A percentile compares a stretch with the other conserved stretches of the same genome.
Evolutionary conservation across 2,113 vertebrate species (phyloP).

Genomic region (Tylochromis polylepis): DNA sequence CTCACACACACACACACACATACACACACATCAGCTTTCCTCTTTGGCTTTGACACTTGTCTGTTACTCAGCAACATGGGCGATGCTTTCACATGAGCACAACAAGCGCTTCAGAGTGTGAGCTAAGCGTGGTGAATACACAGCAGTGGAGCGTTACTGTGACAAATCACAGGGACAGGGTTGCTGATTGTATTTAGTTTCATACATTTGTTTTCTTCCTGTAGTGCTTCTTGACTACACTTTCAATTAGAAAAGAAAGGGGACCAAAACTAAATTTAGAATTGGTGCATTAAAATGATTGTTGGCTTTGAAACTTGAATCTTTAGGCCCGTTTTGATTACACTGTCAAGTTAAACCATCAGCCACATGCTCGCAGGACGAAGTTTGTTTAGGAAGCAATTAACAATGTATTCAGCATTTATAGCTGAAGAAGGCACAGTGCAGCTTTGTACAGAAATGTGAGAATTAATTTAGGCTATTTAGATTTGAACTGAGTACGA

Average conservation of each 20-base stretch:
- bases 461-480: not conserved
- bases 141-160: not conserved
- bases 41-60: constrained; percentile 27
- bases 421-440: not conserved
- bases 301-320: not conserved
- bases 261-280: not conserved
- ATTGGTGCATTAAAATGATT: not conserved
- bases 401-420: not conserved
- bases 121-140: constrained; percentile 10
- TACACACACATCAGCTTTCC: constrained; percentile 23
- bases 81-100: constrained; percentile 18
- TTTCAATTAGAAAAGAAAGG: not conserved
- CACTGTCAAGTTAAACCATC: not conserved
- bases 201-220: not conserved
- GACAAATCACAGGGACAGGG: not conserved
- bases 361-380: not conserved
- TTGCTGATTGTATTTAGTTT: not conserved
- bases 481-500: not conserved
- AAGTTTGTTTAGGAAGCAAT: not conserved
- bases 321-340: not conserved
- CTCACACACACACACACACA: not conserved
- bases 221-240: not conserved
- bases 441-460: not conserved
- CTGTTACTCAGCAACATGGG: constrained; percentile 45
- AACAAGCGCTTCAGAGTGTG: not conserved